Base-by-base conservation (phyloP, 2,888 invertebrate genomes). In the Schizotus pectinicornis region DNA sequence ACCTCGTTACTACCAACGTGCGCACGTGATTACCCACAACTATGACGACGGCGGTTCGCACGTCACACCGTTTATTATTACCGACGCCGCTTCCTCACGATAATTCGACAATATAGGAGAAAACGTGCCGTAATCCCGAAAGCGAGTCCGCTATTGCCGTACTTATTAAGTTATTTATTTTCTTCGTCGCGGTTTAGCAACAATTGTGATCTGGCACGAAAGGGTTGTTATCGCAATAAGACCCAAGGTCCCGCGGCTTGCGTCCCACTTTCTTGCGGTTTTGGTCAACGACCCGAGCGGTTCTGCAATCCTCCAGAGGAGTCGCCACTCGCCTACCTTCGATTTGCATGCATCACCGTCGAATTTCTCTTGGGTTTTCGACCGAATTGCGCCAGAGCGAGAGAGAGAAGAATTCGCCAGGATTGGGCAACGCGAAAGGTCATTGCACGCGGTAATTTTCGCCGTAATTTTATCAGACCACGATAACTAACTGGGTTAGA, bases 261-360 rank as follows among this genome's bases (percentile, higher is more conserved):
- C 63, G 66, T 67, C 68, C 71, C 67, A 71, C 71, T 71, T 70
- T 70, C 67, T 56, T 62, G 22, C 22, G 53, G 49, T 52, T 50
- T 63, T 67, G 68, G 71, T 71, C 70, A 65, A 65, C 61, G 70
- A 70, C 71, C 70, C 64, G 14, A 3, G 47, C 32, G 12, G 32
- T 43, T 32, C 43, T 32, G 33, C 32, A 32, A 43, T 46, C 35
- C 1, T n/a, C 46, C 35, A 14, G 48, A 35, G 39, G 41, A 9
- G 38, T 37, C 34, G 36, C 45, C 46, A 37, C 36, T 52, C 45
- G 42, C 53, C 37, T 53, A 42, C 51, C 36, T 31, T 14, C 38
- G 9, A 51, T 53, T 45, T 53, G 53, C 53, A 45, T 53, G 53
- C 45, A 45, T n/a, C 12, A n/a, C 32, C 12, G 7, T 30, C 8